Percentiles rank a stretch among this genome's conserved stretches.
Evolutionary conservation across 2,797 vertebrate genomes (phyloP).

Genomic region (Epinephelus awoara): DNA sequence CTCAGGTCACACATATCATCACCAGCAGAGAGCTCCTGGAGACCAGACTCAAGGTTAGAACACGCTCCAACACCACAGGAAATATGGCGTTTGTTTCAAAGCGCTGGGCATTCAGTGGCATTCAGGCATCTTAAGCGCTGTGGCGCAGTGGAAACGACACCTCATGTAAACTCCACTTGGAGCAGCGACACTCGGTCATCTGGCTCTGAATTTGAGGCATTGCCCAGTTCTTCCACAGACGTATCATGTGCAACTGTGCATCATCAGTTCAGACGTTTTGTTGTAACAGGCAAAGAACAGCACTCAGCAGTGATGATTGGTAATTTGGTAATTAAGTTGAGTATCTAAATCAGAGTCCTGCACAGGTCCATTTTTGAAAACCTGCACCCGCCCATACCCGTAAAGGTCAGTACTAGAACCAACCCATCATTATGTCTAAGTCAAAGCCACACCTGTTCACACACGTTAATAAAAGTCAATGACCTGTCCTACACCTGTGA

Average conservation of each 20-base stretch:
- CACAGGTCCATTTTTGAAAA: too few species aligned
- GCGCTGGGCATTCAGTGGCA: not conserved
- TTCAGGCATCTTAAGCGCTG: not conserved
- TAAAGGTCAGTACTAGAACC: too few species aligned
- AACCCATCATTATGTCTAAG: too few species aligned
- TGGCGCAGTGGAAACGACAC: not conserved
- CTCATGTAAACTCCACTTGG: not conserved
- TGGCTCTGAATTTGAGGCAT: not conserved
- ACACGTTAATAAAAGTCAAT: too few species aligned
- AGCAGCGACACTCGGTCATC: not conserved
- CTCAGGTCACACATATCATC: slow-evolving; percentile 94
- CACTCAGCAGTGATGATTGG: not conserved
- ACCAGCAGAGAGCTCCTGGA: slow-evolving; percentile 95
- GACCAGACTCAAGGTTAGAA: slow-evolving; percentile 91
- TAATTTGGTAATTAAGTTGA: too few species aligned
- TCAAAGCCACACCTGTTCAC: too few species aligned
- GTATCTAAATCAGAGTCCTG: too few species aligned
- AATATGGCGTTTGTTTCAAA: not conserved
- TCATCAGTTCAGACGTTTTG: not conserved
- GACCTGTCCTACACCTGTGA: too few species aligned
- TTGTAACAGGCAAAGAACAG: not conserved
- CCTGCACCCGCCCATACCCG: too few species aligned
- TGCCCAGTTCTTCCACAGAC: not conserved
- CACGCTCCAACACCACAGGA: not conserved
- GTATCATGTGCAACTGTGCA: not conserved